These are phyloP conservation scores for Melikaiella ostensackeni DNA, from an alignment of 2,888 invertebrate genomes.

Conservation along the genomic window DNA sequence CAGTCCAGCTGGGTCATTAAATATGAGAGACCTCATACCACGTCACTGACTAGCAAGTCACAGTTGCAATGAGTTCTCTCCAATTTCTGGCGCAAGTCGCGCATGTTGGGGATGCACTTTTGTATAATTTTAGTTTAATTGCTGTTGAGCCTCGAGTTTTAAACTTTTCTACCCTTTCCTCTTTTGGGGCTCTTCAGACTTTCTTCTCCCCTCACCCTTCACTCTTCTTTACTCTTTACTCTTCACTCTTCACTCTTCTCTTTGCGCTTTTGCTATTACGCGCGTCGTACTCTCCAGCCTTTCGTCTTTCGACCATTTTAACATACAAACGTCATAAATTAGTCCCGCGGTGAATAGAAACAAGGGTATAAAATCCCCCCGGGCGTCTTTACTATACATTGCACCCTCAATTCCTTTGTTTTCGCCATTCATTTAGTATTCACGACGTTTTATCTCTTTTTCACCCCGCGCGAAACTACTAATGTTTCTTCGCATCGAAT, in stretches of 20 bases:
- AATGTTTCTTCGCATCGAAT: background rate
- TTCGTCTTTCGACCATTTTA: constrained; percentile 21
- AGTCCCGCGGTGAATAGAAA: constrained; percentile 22
- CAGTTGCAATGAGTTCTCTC: constrained; percentile 38
- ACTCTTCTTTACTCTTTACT: background rate
- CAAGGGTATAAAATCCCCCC: constrained; percentile 22
- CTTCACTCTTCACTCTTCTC: background rate
- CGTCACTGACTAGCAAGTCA: constrained; percentile 27
- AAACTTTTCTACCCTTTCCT: constrained; percentile 61
- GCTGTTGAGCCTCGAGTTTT: constrained; percentile 67
- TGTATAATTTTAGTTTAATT: constrained; percentile 74
- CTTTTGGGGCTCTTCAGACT: constrained; percentile 39
- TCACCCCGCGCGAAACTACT: background rate
- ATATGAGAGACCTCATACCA: constrained; percentile 58
- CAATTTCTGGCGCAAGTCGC: constrained; percentile 39
- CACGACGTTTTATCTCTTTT: background rate
- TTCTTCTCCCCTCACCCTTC: background rate
- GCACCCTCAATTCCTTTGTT: too few species aligned
- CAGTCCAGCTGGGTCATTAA: constrained; percentile 69
- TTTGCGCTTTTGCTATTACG: constrained; percentile 18
- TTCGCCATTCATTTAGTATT: too few species aligned
- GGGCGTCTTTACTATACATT: background rate
- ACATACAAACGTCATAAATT: constrained; percentile 36
- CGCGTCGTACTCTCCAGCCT: constrained; percentile 9
- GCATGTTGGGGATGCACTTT: constrained; percentile 62